Evolutionary conservation across 2,113 vertebrate species (phyloP), one percentile per base, ranked within the genome.

Genomic region (Platysternon megacephalum): DNA sequence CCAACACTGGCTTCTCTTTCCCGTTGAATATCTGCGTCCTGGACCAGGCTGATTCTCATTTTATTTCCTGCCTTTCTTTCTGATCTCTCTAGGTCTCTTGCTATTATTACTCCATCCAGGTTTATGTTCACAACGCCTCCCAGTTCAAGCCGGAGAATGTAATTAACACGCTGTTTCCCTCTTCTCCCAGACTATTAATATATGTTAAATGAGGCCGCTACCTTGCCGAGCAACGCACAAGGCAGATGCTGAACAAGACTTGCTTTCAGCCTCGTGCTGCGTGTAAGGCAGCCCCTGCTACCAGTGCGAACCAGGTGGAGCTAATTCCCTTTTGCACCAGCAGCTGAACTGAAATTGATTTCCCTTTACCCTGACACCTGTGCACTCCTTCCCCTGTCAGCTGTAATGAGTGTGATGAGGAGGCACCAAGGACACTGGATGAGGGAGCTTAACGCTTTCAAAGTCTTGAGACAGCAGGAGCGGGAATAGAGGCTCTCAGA

Each of bases 101-200:
- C 93, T 88, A 81, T 96, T 94, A 94, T 96, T 97, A 95, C 90
- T 84, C 96, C 91, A 49, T 91, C 96, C 97, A 89, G 1, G 3
- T 87, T 93, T 87, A 93, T 82, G 87, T 93, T 94, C 21, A 1
- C 92, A 90, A 82, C 84, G 72, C 85, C 88, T 95, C 95, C 97
- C 96, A 92, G 51, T 80, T 96, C 95, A 95, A 72, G 90, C 79
- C 91, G 79, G 89, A 91, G 94, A 95, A 96, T 92, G 93, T 93
- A 94, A 97, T 97, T 97, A 96, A 97, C 97, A 96, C 96, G 91
- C 95, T 96, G 97, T 96, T 98, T 96, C 91, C 95, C 76, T 95
- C 96, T 84, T 61, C 92, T 96, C 96, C 79, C 68, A 94, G 82
- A 91, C 93, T 95, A 94, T 97, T 97, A 95, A 97, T 96, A 95